Evolutionary conservation across 2,888 invertebrate genomes (phyloP).

Genomic region (Liodrosophila aerea): DNA sequence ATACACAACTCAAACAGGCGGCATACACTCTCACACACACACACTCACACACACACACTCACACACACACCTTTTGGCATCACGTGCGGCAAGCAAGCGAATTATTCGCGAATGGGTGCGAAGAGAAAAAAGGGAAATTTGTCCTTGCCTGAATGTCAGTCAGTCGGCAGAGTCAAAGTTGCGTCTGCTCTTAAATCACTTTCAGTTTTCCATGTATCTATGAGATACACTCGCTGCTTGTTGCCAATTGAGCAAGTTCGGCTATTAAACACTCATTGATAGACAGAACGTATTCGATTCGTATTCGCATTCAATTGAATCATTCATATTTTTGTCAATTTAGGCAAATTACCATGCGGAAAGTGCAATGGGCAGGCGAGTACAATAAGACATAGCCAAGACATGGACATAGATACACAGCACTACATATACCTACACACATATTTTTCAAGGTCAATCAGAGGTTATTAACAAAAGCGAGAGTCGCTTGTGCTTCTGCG

Average conservation of each 20-base stretch:
- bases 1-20: conserved; percentile 21
- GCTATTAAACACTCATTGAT: conserved; percentile 18
- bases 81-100: conserved; percentile 61
- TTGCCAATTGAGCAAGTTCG: neutral
- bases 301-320: too few species aligned
- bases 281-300: too few species aligned
- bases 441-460: conserved; percentile 76
- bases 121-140: conserved; percentile 32
- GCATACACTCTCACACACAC: conserved; percentile 33
- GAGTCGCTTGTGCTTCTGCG: conserved; percentile 20
- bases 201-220: conserved; percentile 39
- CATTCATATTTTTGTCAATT: conserved; percentile 51
- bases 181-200: conserved; percentile 37
- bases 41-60: conserved; percentile 9
- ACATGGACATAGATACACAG: conserved; percentile 7
- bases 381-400: conserved; percentile 4
- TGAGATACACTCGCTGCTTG: conserved; percentile 33
- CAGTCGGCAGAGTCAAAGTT: conserved; percentile 19
- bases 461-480: conserved; percentile 74
- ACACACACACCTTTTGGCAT: conserved; percentile 15
- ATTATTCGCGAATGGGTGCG: conserved; percentile 15
- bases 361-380: conserved; percentile 15
- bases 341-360: conserved; percentile 44
- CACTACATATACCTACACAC: conserved; percentile 33
- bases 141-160: conserved; percentile 77